phyloP scores from a whole-genome alignment of 2,888 invertebrate species.

The Pyralis farinalis region DNA sequence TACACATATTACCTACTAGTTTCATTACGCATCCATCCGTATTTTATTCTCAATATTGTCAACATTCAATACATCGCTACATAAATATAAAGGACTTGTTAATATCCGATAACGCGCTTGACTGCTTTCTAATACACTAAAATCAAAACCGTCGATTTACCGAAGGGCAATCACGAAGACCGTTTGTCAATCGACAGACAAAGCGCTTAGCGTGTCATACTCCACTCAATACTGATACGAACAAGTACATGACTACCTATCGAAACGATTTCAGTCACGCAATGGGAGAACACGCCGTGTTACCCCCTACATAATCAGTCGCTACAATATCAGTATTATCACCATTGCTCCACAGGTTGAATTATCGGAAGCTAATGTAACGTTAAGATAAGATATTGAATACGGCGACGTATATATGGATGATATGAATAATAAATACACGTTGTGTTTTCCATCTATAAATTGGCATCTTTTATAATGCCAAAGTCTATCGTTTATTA shows the following conservation, averaged over 20 bases:
- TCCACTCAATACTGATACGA: conserved; percentile 58
- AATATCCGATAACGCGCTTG: conserved; percentile 25
- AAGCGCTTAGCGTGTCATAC: conserved; percentile 60
- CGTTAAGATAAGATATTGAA: conserved; percentile 37
- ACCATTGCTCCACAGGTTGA: conserved; percentile 40
- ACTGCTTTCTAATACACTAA: conserved; percentile 28
- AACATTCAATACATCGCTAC: conserved; percentile 8
- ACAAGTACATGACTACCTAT: conserved; percentile 41
- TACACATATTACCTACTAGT: too few relatives aligned
- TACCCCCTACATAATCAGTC: conserved; percentile 32
- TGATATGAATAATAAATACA: too few relatives aligned
- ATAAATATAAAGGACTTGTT: conserved; percentile 23
- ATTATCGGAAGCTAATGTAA: conserved; percentile 37
- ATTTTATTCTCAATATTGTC: neutral
- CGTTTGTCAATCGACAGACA: conserved; percentile 55
- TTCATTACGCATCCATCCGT: too few relatives aligned
- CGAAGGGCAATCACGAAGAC: conserved; percentile 51
- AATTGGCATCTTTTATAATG: too few relatives aligned
- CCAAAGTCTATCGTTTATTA: neutral
- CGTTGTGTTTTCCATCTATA: neutral
- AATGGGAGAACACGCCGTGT: conserved; percentile 31
- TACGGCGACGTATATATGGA: conserved; percentile 7
- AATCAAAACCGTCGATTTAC: conserved; percentile 31
- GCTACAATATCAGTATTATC: conserved; percentile 33
- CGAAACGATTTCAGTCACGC: conserved; percentile 59